Conservation (phyloP, 2,888 invertebrate species). For the Elysia crispata region DNA sequence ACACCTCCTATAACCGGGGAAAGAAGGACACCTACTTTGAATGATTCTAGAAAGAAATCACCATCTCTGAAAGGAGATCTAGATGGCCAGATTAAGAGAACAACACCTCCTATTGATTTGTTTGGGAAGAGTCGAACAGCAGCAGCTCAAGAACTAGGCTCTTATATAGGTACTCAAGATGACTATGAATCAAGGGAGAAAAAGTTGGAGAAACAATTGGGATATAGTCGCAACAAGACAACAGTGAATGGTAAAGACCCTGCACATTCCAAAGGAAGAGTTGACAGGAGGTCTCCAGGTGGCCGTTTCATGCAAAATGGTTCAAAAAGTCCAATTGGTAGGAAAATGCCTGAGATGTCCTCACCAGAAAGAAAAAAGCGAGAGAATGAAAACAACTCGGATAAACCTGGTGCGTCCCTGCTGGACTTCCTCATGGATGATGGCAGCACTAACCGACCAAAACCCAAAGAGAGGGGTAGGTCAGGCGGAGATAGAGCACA, state of each 20-base stretch:
- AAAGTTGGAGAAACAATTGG: background rate
- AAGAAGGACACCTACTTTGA: background rate
- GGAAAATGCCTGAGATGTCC: slow-evolving; percentile 52
- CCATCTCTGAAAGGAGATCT: slow-evolving; percentile 14
- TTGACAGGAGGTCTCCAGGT: background rate
- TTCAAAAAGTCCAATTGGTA: slow-evolving; percentile 46
- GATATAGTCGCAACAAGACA: too few species aligned
- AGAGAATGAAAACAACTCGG: slow-evolving; percentile 37
- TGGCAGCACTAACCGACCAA: slow-evolving; percentile 21
- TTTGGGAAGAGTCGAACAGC: slow-evolving; percentile 51
- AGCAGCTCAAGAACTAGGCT: slow-evolving; percentile 45
- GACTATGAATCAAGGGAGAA: slow-evolving; percentile 42
- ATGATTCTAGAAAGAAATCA: slow-evolving; percentile 27
- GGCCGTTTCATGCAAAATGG: slow-evolving; percentile 23
- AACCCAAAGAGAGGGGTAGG: slow-evolving; percentile 36
- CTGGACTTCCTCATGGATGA: slow-evolving; percentile 50
- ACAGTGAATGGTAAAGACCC: too few species aligned
- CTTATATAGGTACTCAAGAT: slow-evolving; percentile 36
- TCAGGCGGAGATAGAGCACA: background rate
- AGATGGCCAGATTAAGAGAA: slow-evolving; percentile 33
- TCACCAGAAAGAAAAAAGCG: background rate
- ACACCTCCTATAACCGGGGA: slow-evolving; percentile 15
- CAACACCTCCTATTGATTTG: slow-evolving; percentile 51
- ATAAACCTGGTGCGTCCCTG: slow-evolving; percentile 51
- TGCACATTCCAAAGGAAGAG: too few species aligned